These are phyloP conservation scores for Capromys pilorides DNA, from an alignment of 2,797 vertebrate species.

Conservation along the genomic window DNA sequence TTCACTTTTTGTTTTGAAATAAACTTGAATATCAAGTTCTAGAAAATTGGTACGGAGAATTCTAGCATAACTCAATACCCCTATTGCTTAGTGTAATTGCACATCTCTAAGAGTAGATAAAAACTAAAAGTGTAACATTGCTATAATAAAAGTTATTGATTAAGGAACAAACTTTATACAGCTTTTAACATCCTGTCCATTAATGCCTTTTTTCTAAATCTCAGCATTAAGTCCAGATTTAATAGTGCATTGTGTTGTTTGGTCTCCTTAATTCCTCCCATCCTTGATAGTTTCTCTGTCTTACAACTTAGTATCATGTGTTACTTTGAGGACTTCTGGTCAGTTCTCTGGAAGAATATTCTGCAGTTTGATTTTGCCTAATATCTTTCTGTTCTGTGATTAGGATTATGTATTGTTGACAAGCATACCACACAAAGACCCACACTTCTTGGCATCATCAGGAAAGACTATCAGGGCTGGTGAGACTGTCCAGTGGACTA, in stretches of 20 bases:
- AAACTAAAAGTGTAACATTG: background rate
- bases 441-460: background rate
- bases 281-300: background rate
- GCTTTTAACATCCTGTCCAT: background rate
- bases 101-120: background rate
- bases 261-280: background rate
- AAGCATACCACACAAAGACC: background rate
- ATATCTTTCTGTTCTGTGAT: background rate
- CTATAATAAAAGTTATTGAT: background rate
- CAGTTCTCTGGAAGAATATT: background rate
- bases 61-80: background rate
- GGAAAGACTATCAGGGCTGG: background rate
- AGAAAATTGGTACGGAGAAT: background rate
- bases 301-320: background rate
- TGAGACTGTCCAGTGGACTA: too few species aligned
- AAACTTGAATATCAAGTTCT: conserved; percentile 20
- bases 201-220: background rate
- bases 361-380: background rate
- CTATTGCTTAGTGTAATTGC: background rate
- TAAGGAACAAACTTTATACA: background rate
- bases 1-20: conserved; percentile 51
- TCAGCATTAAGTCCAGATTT: background rate
- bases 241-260: background rate
- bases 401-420: background rate
- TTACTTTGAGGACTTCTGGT: background rate